phyloP scores from a whole-genome alignment of 2,888 invertebrate species.

The Disparrhopalites patrizii region DNA sequence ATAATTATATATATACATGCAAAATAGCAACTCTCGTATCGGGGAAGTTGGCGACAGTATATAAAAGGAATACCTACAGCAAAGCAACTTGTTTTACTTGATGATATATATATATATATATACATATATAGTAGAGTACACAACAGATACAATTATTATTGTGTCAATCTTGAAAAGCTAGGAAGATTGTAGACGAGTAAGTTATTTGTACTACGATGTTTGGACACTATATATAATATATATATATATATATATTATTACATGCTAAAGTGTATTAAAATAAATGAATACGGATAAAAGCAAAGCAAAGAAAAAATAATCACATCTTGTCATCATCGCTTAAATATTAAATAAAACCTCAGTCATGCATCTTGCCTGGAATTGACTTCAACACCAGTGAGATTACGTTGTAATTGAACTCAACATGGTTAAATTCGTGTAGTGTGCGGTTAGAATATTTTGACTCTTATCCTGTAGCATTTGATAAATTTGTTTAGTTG shows the following conservation, averaged over 20 bases:
- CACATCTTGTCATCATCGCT: conserved; percentile 31
- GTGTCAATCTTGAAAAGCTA: conserved; percentile 18
- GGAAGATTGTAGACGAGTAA: conserved; percentile 15
- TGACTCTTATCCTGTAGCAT: not conserved
- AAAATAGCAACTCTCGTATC: conserved; percentile 6
- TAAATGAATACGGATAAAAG: conserved; percentile 17
- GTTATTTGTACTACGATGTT: conserved; percentile 28
- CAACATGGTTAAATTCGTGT: conserved; percentile 1
- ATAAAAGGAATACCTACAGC: no score
- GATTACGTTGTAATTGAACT: conserved; percentile 22
- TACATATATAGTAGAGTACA: no score
- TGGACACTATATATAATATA: conserved; percentile 21
- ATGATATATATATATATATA: conserved; percentile 17
- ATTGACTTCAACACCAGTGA: conserved; percentile 31
- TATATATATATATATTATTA: no score
- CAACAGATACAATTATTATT: conserved; percentile 22
- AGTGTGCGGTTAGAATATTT: not conserved
- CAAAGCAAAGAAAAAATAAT: conserved; percentile 13
- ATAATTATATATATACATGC: no score
- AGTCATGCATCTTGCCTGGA: conserved; percentile 33
- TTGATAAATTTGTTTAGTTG: no score
- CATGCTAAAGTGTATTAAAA: conserved; percentile 1
- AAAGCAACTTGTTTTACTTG: conserved; percentile 19
- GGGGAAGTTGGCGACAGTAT: no score
- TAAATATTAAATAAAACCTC: conserved; percentile 16